Evolutionary conservation across 2,888 invertebrate species (phyloP).

Genomic region (Nephrotoma appendiculata): DNA sequence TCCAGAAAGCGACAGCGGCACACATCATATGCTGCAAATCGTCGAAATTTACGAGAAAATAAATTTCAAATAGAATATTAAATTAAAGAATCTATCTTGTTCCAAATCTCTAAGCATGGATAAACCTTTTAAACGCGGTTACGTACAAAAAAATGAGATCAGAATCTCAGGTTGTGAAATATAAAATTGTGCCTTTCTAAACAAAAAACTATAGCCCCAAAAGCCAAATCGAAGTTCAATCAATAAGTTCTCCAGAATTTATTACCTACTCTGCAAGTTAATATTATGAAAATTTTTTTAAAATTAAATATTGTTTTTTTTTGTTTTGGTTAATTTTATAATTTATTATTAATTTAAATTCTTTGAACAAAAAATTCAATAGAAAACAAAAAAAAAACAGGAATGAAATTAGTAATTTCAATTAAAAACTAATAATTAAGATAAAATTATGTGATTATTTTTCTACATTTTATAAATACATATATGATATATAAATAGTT

Average conservation of each 20-base stretch:
- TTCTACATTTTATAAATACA: neutral
- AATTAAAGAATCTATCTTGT: neutral
- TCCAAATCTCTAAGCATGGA: neutral
- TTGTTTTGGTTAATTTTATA: neutral
- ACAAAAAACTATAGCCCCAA: neutral
- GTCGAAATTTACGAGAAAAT: conserved; percentile 11
- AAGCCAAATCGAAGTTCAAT: neutral
- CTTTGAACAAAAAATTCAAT: neutral
- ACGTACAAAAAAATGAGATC: neutral
- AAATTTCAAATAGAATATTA: neutral
- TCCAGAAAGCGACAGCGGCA: conserved; percentile 11
- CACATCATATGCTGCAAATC: neutral
- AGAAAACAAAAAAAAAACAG: neutral
- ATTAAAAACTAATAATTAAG: neutral
- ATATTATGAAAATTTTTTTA: neutral
- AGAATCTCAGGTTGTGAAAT: neutral
- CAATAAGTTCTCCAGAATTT: neutral
- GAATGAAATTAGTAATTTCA: neutral
- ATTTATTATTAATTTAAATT: neutral
- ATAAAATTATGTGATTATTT: neutral
- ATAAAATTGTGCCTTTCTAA: neutral
- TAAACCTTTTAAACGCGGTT: neutral
- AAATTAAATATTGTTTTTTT: neutral
- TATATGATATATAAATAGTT: neutral
- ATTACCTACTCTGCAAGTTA: neutral